Base-by-base conservation (phyloP, 2,113 vertebrate species). In the Panthera tigris region DNA sequence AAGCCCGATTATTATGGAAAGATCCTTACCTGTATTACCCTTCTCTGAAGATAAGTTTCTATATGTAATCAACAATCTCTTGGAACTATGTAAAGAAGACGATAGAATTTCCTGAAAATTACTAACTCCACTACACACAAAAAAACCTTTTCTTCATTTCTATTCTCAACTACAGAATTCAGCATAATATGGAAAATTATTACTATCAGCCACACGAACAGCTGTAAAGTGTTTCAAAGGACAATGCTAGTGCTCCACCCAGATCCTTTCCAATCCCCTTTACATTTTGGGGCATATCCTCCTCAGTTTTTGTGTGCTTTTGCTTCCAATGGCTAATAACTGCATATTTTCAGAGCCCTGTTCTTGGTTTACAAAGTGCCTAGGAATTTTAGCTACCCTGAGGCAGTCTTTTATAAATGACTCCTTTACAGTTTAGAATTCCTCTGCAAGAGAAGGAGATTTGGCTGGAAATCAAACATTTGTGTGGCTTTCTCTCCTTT, bases 91-190 rank as follows among this genome's bases (percentile, higher is more conserved):
- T 25, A 69, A 55, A 92, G 65, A 65, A n/a, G 11, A 27, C 6
- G 85, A 2, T 2, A 83, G 23, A 73, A 41, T 68, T 93, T 91
- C 66, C 31, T 73, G 19, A 81, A 66, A 95, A 81, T 36, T 29
- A 73, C 1, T 76, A 41, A 90, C 9, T 2, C 1, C 31, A 39
- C 4, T 36, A 69, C 13, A 39, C 33, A 4, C 45, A 19, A 39
- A 36, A 74, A 25, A 39, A 31, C 11, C 11, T 4, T 45, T 78
- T 19, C 1, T 15, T 36, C 2, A 33, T 93, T 83, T 68, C 31
- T 63, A 29, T 79, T 39, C 9, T 84, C 31, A 57, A 25, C 16
- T 55, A 16, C 21, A 41, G 11, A 41, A 82, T 57, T 92, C 21
- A 71, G 39, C 5, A 14, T 27, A 78, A 23, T 31, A 21, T 33